Percentiles rank a stretch among this genome's conserved stretches.
Evolutionary conservation across 2,113 vertebrate genomes (phyloP).

Genomic region (Gadus macrocephalus): DNA sequence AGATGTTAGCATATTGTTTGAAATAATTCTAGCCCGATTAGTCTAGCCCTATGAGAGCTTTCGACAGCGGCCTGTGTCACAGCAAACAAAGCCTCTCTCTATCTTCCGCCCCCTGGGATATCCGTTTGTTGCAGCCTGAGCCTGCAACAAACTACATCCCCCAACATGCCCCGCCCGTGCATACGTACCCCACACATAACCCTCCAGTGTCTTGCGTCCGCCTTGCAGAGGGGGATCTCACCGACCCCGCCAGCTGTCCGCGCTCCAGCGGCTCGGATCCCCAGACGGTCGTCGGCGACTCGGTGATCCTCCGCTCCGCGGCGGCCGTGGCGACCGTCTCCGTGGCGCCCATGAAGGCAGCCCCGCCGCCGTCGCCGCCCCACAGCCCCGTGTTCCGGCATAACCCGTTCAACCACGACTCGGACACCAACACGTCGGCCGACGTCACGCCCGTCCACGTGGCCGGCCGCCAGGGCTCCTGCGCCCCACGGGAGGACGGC

Average conservation of each 20-base stretch:
- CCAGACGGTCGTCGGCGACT: conserved; percentile 69
- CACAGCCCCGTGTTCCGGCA: conserved; percentile 83
- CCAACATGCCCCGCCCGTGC: conserved; percentile 34
- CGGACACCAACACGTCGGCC: conserved; percentile 73
- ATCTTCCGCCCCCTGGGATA: conserved; percentile 26
- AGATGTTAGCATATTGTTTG: no score
- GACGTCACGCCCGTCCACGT: conserved; percentile 84
- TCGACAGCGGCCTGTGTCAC: conserved; percentile 41
- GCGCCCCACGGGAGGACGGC: conserved; percentile 50
- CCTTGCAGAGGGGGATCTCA: conserved; percentile 86
- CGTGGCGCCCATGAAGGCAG: conserved; percentile 32
- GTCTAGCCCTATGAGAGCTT: conserved; percentile 21
- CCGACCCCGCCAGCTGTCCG: conserved; percentile 84
- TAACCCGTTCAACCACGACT: conserved; percentile 90
- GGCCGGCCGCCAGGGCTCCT: conserved; percentile 49
- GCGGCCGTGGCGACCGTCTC: conserved; percentile 1
- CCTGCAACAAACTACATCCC: conserved; percentile 7
- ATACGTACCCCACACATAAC: background rate
- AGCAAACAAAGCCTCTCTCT: conserved; percentile 37
- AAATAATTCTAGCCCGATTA: background rate
- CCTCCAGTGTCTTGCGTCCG: conserved; percentile 14
- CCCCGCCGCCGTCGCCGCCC: background rate
- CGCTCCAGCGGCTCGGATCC: conserved; percentile 78
- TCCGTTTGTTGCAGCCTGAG: background rate
- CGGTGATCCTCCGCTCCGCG: conserved; percentile 41